Percentiles rank a stretch among this genome's conserved stretches.
Evolutionary conservation across 2,113 vertebrate genomes (phyloP).

Genomic region (Eretmochelys imbricata): DNA sequence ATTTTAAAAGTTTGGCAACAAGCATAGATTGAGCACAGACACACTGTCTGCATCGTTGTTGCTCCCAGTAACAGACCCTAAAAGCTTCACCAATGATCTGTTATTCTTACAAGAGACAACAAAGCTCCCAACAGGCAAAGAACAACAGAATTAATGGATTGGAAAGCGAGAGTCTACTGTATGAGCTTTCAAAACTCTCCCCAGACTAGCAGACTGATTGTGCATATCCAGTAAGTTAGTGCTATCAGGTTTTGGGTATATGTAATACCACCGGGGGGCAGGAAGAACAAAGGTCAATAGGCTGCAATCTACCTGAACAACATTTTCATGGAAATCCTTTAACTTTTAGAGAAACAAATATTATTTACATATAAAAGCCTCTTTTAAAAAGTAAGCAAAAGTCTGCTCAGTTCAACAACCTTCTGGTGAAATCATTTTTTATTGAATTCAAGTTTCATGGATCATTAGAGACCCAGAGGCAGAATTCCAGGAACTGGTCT

Average conservation of each 20-base stretch:
- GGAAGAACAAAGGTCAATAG: constrained; percentile 59
- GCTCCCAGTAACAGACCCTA: constrained; percentile 67
- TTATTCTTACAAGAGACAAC: constrained; percentile 78
- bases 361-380: constrained; percentile 71
- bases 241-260: constrained; percentile 42
- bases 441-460: constrained; percentile 84
- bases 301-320: constrained; percentile 40
- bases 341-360: constrained; percentile 69
- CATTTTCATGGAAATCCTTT: constrained; percentile 50
- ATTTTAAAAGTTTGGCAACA: constrained; percentile 9
- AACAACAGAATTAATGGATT: constrained; percentile 83
- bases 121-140: constrained; percentile 77
- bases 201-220: constrained; percentile 68
- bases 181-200: constrained; percentile 75
- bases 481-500: constrained; percentile 73
- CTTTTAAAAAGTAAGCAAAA: constrained; percentile 65
- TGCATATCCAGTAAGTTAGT: constrained; percentile 67
- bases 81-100: constrained; percentile 70
- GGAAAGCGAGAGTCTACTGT: constrained; percentile 80
- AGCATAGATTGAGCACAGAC: constrained; percentile 42
- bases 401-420: constrained; percentile 61
- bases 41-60: constrained; percentile 63
- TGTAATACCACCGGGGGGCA: constrained; percentile 1
- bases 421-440: constrained; percentile 82
- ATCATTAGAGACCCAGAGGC: constrained; percentile 78